Conservation (phyloP, 2,797 vertebrate species). For the Manis javanica region DNA sequence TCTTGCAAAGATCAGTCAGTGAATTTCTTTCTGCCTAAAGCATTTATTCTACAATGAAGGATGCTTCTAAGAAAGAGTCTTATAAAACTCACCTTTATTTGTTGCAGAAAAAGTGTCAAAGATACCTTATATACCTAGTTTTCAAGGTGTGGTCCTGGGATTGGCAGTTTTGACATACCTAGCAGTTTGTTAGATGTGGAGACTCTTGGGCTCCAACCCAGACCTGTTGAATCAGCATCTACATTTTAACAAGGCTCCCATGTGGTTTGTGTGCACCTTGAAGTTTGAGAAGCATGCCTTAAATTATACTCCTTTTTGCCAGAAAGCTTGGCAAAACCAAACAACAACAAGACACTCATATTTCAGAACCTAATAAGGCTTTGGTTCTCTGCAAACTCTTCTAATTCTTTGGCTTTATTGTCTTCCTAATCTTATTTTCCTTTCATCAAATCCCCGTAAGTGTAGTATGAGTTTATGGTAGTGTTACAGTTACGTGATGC, state of each 20-base stretch:
- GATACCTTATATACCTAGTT: neutral
- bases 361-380: slow-evolving; percentile 17
- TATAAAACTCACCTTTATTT: neutral
- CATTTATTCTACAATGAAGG: neutral
- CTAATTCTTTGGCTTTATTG: slow-evolving; percentile 10
- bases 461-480: neutral
- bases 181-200: neutral
- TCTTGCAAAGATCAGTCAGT: neutral
- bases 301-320: neutral
- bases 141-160: neutral
- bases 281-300: neutral
- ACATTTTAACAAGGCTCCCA: slow-evolving; percentile 1
- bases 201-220: neutral
- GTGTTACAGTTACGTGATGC: neutral
- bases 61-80: neutral
- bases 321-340: neutral
- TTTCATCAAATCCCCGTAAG: neutral
- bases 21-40: slow-evolving; percentile 2
- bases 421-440: neutral
- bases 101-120: slow-evolving; percentile 16
- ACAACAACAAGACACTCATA: neutral
- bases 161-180: neutral
- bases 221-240: neutral
- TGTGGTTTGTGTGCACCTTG: neutral
- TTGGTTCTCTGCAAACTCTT: neutral